These are phyloP conservation scores for Eupithecia exiguata DNA, from an alignment of 2,888 invertebrate genomes.

Conservation along the genomic window DNA sequence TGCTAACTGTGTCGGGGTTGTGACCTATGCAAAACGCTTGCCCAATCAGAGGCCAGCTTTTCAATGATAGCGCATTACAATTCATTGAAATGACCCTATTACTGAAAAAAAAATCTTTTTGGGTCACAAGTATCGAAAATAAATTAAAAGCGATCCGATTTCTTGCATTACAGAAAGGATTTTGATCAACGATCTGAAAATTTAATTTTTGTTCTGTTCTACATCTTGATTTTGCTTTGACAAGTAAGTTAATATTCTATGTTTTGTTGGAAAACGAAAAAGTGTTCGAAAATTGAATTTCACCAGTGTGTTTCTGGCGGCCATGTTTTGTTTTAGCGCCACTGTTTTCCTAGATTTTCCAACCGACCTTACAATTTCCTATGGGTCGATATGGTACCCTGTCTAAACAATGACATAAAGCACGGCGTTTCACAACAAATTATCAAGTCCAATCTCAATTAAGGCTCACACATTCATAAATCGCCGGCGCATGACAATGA, in stretches of 20 bases:
- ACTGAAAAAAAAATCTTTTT: constrained; percentile 20
- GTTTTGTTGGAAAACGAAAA: not conserved
- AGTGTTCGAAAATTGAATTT: not conserved
- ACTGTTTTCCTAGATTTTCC: no score
- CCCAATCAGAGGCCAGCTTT: constrained; percentile 45
- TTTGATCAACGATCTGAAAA: not conserved
- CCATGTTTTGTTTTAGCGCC: not conserved
- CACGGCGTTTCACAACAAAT: constrained; percentile 59
- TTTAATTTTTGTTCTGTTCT: no score
- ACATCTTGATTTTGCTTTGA: no score
- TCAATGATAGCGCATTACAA: constrained; percentile 13
- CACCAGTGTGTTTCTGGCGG: not conserved
- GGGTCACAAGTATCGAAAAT: not conserved
- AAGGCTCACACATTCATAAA: constrained; percentile 60
- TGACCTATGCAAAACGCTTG: constrained; percentile 56
- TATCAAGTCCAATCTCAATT: constrained; percentile 64
- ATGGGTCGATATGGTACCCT: no score
- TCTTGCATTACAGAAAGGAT: not conserved
- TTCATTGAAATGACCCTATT: constrained; percentile 31
- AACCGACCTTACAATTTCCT: not conserved
- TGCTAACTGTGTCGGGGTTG: constrained; percentile 49
- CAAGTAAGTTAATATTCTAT: no score
- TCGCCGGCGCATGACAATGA: constrained; percentile 72
- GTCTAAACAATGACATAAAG: constrained; percentile 17
- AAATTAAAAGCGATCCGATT: not conserved